phyloP scores from a whole-genome alignment of 2,113 vertebrate species.

The Taurulus bubalis region DNA sequence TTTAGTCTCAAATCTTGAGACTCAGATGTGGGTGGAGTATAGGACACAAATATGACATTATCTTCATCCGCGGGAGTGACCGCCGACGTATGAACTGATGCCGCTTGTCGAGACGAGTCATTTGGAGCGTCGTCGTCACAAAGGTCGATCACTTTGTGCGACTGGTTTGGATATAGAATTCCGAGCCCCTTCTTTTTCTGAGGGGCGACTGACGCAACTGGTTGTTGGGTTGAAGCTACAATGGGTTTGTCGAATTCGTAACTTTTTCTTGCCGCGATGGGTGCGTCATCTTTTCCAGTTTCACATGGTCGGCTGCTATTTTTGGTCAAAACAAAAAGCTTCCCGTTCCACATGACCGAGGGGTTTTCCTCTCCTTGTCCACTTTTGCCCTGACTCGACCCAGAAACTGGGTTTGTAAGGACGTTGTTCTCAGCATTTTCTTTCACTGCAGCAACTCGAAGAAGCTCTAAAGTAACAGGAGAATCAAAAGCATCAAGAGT shows the following conservation, averaged over 20 bases:
- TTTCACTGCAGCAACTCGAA: conserved; percentile 79
- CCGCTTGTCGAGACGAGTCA: conserved; percentile 3
- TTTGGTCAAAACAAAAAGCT: conserved; percentile 88
- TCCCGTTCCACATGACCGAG: conserved; percentile 89
- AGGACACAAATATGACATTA: conserved; percentile 84
- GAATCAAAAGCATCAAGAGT: conserved; percentile 83
- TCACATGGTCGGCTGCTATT: conserved; percentile 38
- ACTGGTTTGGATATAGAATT: neutral
- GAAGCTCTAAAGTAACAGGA: conserved; percentile 82
- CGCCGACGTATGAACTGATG: neutral
- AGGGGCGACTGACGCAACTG: neutral
- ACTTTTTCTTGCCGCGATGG: neutral
- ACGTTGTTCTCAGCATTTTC: conserved; percentile 49
- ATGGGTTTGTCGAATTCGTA: neutral
- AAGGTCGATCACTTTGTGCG: conserved; percentile 78
- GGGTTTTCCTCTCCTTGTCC: conserved; percentile 82
- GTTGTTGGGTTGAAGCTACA: neutral
- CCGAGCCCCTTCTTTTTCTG: neutral
- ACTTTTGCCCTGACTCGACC: conserved; percentile 56
- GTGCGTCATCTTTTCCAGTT: neutral
- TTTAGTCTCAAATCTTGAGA: neutral
- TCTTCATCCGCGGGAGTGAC: conserved; percentile 68
- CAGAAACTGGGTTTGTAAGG: neutral
- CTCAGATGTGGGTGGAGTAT: conserved; percentile 75
- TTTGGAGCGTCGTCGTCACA: conserved; percentile 68